Base-by-base conservation (phyloP, 2,113 vertebrate genomes). In the Notarius quadriscutis region DNA sequence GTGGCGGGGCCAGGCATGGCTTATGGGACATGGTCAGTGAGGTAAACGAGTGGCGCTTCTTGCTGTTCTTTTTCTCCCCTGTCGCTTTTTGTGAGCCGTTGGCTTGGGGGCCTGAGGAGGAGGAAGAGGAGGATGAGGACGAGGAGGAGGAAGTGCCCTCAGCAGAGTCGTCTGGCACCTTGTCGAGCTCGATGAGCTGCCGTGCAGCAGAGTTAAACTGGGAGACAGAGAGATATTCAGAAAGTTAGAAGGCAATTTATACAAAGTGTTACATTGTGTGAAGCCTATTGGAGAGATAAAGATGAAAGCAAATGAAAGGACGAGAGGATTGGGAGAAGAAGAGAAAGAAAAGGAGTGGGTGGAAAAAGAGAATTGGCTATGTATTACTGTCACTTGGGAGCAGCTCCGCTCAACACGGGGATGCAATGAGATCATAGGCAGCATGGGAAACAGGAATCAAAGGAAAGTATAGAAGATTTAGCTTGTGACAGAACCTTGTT, bases 1-100 rank as follows among this genome's bases (percentile, higher is more conserved):
- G 96, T 89, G 98, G 98, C 83, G 96, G 94, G 5, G 97, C 97
- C 90, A 97, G 97, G 62, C 96, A 95, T 63, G 97, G 96, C 90
- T 99, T 99, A 95, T 96, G 98, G 86, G 98, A 98, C 97, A 97
- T 99, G 83, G 97, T 99, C 90, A 99, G 97, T 27, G 98, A 99
- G 74, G 98, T 99, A 94, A 99, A 99, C 78, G 98, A 99, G 94
- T 99, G 98, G 0, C 98, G 95, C 92, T 99, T 99, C 96, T 97
- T 98, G 95, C 96, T 98, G 95, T 99, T 99, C 96, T 99, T 99
- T 96, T 99, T 99, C 77, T 97, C 95, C 60, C 97, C 97, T 0
- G 93, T 90, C 84, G 96, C 95, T 93, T 97, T 98, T 90, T 96
- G 95, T 72, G 92, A 93, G 51, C 96, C 95, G 20, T 94, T 97